Base-by-base conservation (phyloP, 2,797 vertebrate genomes). In the Dendrocincla tyrannina region DNA sequence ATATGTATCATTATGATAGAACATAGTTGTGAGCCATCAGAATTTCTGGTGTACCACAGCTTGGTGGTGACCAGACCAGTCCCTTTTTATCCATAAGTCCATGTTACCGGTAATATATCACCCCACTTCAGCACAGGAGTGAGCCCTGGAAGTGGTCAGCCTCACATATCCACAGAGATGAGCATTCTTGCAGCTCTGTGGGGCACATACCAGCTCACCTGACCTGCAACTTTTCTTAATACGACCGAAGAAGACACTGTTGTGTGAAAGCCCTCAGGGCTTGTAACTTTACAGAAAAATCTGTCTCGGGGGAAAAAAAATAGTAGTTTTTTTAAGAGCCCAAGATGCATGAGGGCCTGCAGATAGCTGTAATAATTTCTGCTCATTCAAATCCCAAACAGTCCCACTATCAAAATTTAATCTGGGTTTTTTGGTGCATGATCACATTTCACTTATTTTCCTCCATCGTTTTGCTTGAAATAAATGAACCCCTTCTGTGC, bases 381-480 rank as follows among this genome's bases (percentile, higher is more conserved):
- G 41, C 93, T 96, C 52, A 7, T 56, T 47, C 68, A 46, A 77
- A 86, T 91, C 19, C 5, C 80, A 78, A 74, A 86, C 77, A 52
- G 53, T 63, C 30, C 86, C 42, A 30, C n/a, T 47, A 66, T 62
- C 67, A 76, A 92, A 95, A 92, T 96, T 96, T 97, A 96, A 95
- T 97, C 95, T 79, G 75, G 88, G 67, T 52, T 81, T 63, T 88
- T 93, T 91, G 58, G 69, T 74, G 72, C 85, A 56, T 96, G 91
- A 97, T 97, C 89, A 82, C 94, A 95, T 96, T 96, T 94, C 85
- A 92, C 33, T 97, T 95, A 72, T 88, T 96, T 96, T 91, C 87
- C 75, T 96, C 92, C 89, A 49, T 84, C 49, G 80, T 91, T 95
- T 82, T 83, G 35, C 60, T 80, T 92, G 87, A 96, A 91, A 97